Percentiles rank a stretch among this genome's conserved stretches.
phyloP scores from a whole-genome alignment of 2,797 vertebrate genomes.

The Poeciliopsis presidionis region DNA sequence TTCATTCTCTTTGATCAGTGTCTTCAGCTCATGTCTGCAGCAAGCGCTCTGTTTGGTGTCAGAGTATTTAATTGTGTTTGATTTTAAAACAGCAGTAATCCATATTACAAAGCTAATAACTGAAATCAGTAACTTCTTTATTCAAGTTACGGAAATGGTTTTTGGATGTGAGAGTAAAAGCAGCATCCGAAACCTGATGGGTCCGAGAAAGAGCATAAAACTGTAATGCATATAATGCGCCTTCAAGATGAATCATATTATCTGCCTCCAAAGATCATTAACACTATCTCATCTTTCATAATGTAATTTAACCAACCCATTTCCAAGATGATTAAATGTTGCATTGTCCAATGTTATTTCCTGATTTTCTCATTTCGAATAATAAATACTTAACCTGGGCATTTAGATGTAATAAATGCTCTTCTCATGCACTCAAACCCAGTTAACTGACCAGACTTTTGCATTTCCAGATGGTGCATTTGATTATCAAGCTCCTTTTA shows the following conservation, averaged over 20 bases:
- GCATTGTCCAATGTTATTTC: background rate
- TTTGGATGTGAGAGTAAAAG: background rate
- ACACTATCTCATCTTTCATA: background rate
- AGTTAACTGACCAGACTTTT: background rate
- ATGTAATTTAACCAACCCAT: background rate
- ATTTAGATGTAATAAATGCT: background rate
- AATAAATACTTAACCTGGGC: background rate
- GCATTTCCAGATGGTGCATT: background rate
- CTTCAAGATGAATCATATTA: background rate
- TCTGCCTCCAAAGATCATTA: background rate
- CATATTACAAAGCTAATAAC: background rate
- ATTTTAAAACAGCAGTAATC: background rate
- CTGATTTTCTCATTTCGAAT: background rate
- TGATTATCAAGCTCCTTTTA: slow-evolving; percentile 3
- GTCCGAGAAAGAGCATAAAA: background rate
- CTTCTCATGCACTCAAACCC: background rate
- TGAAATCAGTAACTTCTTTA: background rate
- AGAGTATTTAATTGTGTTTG: background rate
- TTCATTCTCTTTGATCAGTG: background rate
- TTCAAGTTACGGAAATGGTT: background rate
- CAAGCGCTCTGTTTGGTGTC: background rate
- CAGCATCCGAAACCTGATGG: background rate
- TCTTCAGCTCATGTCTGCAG: background rate
- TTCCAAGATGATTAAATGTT: background rate
- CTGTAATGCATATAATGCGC: background rate